These are phyloP conservation scores for Mythimna vitellina DNA, from an alignment of 2,888 invertebrate species.

Conservation along the genomic window DNA sequence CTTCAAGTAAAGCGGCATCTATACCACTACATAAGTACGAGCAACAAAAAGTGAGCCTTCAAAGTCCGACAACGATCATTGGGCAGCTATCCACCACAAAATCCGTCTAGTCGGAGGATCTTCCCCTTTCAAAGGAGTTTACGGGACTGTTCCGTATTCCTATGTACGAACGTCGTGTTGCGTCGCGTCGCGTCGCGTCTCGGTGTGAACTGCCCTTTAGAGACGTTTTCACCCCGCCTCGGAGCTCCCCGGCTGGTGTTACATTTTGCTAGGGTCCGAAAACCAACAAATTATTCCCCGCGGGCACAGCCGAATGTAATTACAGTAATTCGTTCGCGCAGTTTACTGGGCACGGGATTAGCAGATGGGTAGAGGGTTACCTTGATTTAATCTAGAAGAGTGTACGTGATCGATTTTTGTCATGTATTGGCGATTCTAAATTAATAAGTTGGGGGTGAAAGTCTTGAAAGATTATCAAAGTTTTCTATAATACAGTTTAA, in stretches of 20 bases:
- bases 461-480: background rate
- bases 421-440: conserved; percentile 15
- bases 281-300: conserved; percentile 72
- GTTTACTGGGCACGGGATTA: conserved; percentile 72
- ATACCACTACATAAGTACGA: background rate
- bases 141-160: background rate
- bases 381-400: conserved; percentile 64
- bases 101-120: background rate
- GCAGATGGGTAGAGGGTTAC: conserved; percentile 61
- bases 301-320: conserved; percentile 80
- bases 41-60: background rate
- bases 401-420: conserved; percentile 44
- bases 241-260: conserved; percentile 55
- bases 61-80: background rate
- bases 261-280: conserved; percentile 67
- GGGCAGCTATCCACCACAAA: background rate
- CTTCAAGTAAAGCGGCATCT: background rate
- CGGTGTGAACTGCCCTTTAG: background rate
- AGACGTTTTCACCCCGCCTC: conserved; percentile 40
- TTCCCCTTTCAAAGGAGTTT: no score
- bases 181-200: background rate
- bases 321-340: conserved; percentile 84
- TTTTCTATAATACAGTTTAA: no score
- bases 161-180: background rate
- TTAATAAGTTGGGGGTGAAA: background rate